phyloP scores from a whole-genome alignment of 1,140 invertebrate species.

The Scaptomyza hsui region DNA sequence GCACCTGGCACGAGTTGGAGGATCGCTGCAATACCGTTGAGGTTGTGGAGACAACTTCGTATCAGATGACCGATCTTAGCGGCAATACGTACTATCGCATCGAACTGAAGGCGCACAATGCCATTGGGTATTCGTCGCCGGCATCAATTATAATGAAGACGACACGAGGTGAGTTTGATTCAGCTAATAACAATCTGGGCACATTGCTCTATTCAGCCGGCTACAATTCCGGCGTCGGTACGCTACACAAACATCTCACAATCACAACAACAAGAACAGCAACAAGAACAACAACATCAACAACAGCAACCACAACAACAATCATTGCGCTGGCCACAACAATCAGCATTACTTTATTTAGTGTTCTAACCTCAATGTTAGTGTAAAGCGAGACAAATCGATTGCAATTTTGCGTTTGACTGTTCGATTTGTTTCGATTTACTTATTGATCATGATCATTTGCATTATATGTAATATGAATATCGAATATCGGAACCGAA shows the following conservation, averaged over 20 bases:
- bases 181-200: slow-evolving; percentile 84
- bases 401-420: slow-evolving; percentile 1
- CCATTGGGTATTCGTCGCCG: slow-evolving; percentile 91
- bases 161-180: slow-evolving; percentile 90
- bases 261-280: slow-evolving; percentile 72
- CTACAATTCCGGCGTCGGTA: slow-evolving; percentile 79
- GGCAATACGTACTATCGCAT: slow-evolving; percentile 92
- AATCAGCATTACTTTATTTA: slow-evolving; percentile 83
- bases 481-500: background rate
- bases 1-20: slow-evolving; percentile 87
- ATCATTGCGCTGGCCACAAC: slow-evolving; percentile 79
- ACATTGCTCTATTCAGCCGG: slow-evolving; percentile 84
- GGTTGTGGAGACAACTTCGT: slow-evolving; percentile 86
- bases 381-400: slow-evolving; percentile 60
- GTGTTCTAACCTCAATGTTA: slow-evolving; percentile 82
- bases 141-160: slow-evolving; percentile 91
- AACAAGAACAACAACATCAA: slow-evolving; percentile 63
- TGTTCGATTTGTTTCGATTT: slow-evolving; percentile 4
- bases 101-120: slow-evolving; percentile 93
- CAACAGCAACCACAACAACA: slow-evolving; percentile 67
- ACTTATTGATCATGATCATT: slow-evolving; percentile 10
- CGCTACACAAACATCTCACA: slow-evolving; percentile 81
- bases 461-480: slow-evolving; percentile 17
- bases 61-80: slow-evolving; percentile 88
- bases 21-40: slow-evolving; percentile 86